Base-by-base conservation (phyloP, 1,140 invertebrate genomes). In the Tetraneura akinire region DNA sequence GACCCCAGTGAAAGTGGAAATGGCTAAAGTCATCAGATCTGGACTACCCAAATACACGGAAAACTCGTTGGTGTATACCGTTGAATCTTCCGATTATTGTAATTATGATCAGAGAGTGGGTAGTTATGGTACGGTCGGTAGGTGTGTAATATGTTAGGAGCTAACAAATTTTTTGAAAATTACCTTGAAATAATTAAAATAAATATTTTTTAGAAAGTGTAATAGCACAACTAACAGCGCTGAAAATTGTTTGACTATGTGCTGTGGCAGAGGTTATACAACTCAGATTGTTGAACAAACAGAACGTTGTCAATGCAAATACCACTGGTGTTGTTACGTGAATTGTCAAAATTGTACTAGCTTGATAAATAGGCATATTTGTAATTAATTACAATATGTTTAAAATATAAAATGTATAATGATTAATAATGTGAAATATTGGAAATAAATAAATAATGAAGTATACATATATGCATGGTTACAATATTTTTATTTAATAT, bases 251-350 rank as follows among this genome's bases (percentile, higher is more conserved):
- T 91, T 92, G 83, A 90, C 93, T 78, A 89, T 96, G 84, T 96
- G 95, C 85, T 96, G 95, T 85, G 93, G 94, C 55, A 89, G 94
- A 81, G 94, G 94, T 3, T 92, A 94, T 85, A 87, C 90, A 57
- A 94, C 92, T 1, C 88, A 90, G 68, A 89, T 90, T 57, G 88
- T 89, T 51, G 89, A 90, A 83, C 89, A 90, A 47, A 87, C 91
- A 42, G 91, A 93, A 85, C 88, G 92, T 83, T 96, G 95, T 86
- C 90, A 93, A 83, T 97, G 95, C 88, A 93, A 93, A 85, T 96
- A 95, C 86, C 90, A 94, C 85, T 95, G 93, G 89, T 96, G 94
- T 86, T 96, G 95, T 86, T 92, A 93, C 84, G 94, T 97, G 13
- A 91, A 93, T 85, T 97, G 95, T 86, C 91, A 96, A 85, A 91